Base-by-base conservation (phyloP, 2,113 vertebrate genomes). In the Phalacrocorax pelagicus region DNA sequence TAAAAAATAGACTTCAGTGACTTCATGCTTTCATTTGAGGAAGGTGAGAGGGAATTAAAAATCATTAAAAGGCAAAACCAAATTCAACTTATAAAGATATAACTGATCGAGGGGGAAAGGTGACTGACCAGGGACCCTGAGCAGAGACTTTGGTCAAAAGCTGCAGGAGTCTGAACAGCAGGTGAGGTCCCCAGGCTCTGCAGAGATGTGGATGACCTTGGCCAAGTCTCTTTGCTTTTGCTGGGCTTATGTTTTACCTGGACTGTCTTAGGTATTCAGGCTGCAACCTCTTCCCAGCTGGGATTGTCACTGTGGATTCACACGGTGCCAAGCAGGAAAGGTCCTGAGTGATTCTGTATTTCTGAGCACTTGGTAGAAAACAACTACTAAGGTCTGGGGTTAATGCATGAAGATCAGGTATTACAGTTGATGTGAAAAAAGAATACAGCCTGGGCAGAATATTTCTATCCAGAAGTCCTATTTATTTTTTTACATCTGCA, bases 211-310 rank as follows among this genome's bases (percentile, higher is more conserved):
- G 46, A 69, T 95, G 89, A 94, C 95, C 91, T 91, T 97, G 96
- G 66, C 81, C 70, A 88, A 51, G 24, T 11, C 58, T 38, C 38
- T 91, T 55, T 58, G 73, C 24, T 89, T 87, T 63, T 86, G 23
- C 42, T 86, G 74, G 49, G 67, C 6, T 86, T 46, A 3, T 44
- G 16, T 75, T 92, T 93, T 79, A 57, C 77, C 23, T 72, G 70
- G 54, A 30, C 49, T 72, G 66, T 34, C 70, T 85, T 88, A 80
- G 66, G 51, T 62, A 93, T 90, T 95, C 90, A 90, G 79, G 51
- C 47, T 96, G 89, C 79, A 94, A 71, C 36, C 34, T 36, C 78
- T 81, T 73, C 70, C 94, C 92, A 92, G 70, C 62, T 94, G 92
- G 84, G 86, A 62, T 51, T 97, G 91, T 95, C 88, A 82, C 46